phyloP scores from a whole-genome alignment of 2,113 vertebrate species.

The human region DNA sequence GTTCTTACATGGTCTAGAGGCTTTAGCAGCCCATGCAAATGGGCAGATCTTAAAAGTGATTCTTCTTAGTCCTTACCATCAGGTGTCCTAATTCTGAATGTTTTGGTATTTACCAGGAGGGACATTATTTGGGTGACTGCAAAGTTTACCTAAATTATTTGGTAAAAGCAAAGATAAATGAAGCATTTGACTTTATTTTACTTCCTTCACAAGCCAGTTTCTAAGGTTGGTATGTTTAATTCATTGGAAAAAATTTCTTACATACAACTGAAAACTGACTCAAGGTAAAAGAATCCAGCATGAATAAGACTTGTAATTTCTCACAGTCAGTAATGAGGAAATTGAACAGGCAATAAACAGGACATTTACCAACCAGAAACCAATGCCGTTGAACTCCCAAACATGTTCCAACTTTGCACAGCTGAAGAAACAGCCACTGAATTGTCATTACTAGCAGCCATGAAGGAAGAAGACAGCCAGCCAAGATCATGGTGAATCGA shows the following conservation, averaged over 20 bases:
- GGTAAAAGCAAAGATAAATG: slow-evolving; percentile 34
- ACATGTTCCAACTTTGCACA: not conserved
- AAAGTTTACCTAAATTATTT: slow-evolving; percentile 34
- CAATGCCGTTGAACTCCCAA: not conserved
- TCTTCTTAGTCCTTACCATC: not conserved
- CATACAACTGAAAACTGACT: slow-evolving; percentile 36
- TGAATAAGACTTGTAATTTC: slow-evolving; percentile 1
- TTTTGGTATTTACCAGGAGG: not conserved
- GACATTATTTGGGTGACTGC: slow-evolving; percentile 15
- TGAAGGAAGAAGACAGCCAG: not conserved
- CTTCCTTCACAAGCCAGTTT: slow-evolving; percentile 58
- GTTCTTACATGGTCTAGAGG: not conserved
- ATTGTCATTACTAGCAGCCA: not conserved
- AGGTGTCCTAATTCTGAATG: not conserved
- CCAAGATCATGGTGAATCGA: not conserved
- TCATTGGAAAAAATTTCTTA: slow-evolving; percentile 30
- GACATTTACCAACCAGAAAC: not conserved
- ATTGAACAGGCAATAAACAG: not conserved
- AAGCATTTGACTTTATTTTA: slow-evolving; percentile 51
- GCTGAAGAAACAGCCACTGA: not conserved
- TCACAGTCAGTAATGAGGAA: slow-evolving; percentile 34
- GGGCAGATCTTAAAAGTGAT: not conserved
- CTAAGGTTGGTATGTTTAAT: slow-evolving; percentile 41
- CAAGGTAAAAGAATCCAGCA: slow-evolving; percentile 51
- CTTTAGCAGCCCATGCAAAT: not conserved